A percentile compares a stretch with the other conserved stretches of the same genome.
Conservation (phyloP, 2,888 invertebrate genomes). For the Gerosis bhagava region DNA sequence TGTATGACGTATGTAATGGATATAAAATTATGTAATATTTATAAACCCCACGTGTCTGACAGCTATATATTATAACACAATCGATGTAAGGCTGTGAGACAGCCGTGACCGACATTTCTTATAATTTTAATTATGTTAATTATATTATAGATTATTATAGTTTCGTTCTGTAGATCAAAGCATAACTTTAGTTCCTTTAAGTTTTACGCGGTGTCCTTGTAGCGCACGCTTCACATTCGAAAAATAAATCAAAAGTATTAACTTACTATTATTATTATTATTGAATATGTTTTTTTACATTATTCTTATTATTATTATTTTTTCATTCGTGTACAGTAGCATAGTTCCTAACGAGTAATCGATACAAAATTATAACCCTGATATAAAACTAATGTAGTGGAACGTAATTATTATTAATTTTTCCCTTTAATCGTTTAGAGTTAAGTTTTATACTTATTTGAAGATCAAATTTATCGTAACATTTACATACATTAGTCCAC, state of each 20-base stretch:
- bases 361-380: slow-evolving; percentile 75
- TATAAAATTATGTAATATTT: too few relatives aligned
- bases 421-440: slow-evolving; percentile 50
- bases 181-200: slow-evolving; percentile 46
- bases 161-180: slow-evolving; percentile 34
- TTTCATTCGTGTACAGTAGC: slow-evolving; percentile 74
- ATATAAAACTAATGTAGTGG: slow-evolving; percentile 62
- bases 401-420: slow-evolving; percentile 59
- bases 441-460: slow-evolving; percentile 51
- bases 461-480: slow-evolving; percentile 62
- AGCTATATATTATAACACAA: slow-evolving; percentile 42
- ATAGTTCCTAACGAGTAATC: slow-evolving; percentile 79
- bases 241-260: slow-evolving; percentile 41
- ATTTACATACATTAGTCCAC: slow-evolving; percentile 55
- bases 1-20: slow-evolving; percentile 58
- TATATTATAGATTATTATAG: too few relatives aligned
- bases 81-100: slow-evolving; percentile 57
- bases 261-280: slow-evolving; percentile 42
- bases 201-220: slow-evolving; percentile 39
- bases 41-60: slow-evolving; percentile 51
- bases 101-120: slow-evolving; percentile 46
- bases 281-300: slow-evolving; percentile 51
- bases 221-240: slow-evolving; percentile 27
- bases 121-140: slow-evolving; percentile 33
- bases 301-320: slow-evolving; percentile 61